Base-by-base conservation (phyloP, 64 coral and sea anemone genomes). In the Acropora tenuis region DNA sequence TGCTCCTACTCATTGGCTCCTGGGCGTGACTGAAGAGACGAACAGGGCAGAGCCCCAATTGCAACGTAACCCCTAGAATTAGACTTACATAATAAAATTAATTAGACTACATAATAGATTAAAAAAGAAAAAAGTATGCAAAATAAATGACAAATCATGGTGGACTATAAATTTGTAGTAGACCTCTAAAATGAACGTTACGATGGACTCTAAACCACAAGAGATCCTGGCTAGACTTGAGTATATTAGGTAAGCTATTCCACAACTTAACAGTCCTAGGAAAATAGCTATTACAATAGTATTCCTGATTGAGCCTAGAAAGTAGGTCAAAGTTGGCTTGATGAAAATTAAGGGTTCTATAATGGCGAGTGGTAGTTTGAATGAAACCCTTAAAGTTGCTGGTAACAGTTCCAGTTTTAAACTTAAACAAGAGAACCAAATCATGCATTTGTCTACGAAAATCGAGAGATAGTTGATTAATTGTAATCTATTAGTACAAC, bases 381-480 rank as follows among this genome's bases (percentile, higher is more conserved):
- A 72, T 1, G n/a, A 55, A 73, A 73, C 69, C n/a, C 3, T 9
- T 20, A 42, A 73, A 73, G 5, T 73, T 73, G 7, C n/a, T 42
- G 18, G 52, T 80, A 48, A 80, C 78, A 80, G 47, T 19, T 58
- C 61, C 60, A 47, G 13, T 9, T 7, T 69, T 72, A 72, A 17
- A 3, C 61, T 86, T 86, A 73, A 75, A 88, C 72, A 86, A 67
- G 52, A 42, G 59, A 18, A 77, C 19, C 80, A 30, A 30, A 30
- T 30, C 30, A 30, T 30, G 30, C 30, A 30, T 30, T 30, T 30
- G 30, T 30, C 30, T 84, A 45, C 90, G 50, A 47, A 88, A 77
- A n/a, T 94, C 93, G 52, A 94, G 76, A 49, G 93, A 74, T 3
- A 87, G 43, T 52, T 48, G 71, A n/a, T 76, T 74, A 15, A 88